These are phyloP conservation scores for Zeugodacus cucurbitae DNA, from an alignment of 1,140 invertebrate genomes.

Conservation along the genomic window DNA sequence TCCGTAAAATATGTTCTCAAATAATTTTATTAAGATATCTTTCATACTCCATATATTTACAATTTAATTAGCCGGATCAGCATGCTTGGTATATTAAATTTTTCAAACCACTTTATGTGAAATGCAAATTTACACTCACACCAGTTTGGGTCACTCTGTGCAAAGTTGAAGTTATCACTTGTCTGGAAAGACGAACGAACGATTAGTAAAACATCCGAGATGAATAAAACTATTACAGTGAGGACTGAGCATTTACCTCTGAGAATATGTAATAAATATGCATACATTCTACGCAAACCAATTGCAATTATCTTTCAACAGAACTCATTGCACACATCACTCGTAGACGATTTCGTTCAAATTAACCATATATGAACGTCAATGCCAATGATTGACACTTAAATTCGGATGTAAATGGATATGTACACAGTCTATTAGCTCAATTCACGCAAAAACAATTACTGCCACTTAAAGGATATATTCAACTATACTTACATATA, in stretches of 20 bases:
- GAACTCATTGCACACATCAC: constrained; percentile 50
- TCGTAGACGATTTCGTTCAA: background rate
- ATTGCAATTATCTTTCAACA: constrained; percentile 60
- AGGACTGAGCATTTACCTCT: background rate
- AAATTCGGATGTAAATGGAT: background rate
- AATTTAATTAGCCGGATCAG: too few species aligned
- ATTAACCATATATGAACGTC: background rate
- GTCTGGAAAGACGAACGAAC: too few species aligned
- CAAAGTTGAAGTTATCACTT: too few species aligned
- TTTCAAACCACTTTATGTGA: too few species aligned
- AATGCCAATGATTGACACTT: background rate
- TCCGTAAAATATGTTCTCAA: too few species aligned
- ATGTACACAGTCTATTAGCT: background rate
- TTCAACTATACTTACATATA: too few species aligned
- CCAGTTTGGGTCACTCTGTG: too few species aligned
- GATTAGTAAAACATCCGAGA: too few species aligned
- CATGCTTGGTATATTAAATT: too few species aligned
- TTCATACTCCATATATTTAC: too few species aligned
- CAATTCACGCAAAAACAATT: constrained; percentile 2
- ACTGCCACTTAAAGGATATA: background rate
- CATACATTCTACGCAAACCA: constrained; percentile 44
- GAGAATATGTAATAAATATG: background rate
- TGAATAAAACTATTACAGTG: background rate
- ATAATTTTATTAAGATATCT: too few species aligned
- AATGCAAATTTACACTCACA: too few species aligned